Evolutionary conservation across 1,140 invertebrate species (phyloP).

Genomic region (Drosophila nikananu): DNA sequence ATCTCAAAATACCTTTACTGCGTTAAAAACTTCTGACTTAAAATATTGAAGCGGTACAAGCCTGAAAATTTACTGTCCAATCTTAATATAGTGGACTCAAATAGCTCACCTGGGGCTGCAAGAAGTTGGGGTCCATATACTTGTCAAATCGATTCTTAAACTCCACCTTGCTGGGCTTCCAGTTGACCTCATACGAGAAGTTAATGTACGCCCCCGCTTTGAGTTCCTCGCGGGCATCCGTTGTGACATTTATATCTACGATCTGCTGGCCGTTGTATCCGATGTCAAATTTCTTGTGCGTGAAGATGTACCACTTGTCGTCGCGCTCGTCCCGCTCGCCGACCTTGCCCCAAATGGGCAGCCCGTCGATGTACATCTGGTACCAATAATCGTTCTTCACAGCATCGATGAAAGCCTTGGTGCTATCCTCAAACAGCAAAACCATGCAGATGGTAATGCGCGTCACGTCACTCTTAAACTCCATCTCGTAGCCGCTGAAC

Average conservation of each 20-base stretch:
- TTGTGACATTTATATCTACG: constrained; percentile 99
- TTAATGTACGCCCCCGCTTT: constrained; percentile 91
- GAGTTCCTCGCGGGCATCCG: constrained; percentile 95
- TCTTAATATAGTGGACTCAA: neutral
- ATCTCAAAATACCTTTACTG: neutral
- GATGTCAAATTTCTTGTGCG: constrained; percentile 99
- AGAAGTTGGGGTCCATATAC: constrained; percentile 99
- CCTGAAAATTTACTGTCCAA: neutral
- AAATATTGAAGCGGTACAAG: neutral
- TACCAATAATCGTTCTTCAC: constrained; percentile 99
- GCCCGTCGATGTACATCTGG: constrained; percentile 99
- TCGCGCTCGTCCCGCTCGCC: constrained; percentile 95
- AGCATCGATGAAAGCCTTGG: constrained; percentile 97
- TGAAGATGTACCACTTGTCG: constrained; percentile 96
- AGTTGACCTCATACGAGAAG: constrained; percentile 99
- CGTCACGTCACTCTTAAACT: constrained; percentile 92
- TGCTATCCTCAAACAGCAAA: constrained; percentile 93
- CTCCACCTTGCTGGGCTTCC: constrained; percentile 94
- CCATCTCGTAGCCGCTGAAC: constrained; percentile 98
- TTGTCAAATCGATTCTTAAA: constrained; percentile 99
- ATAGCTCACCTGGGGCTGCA: constrained; percentile 95
- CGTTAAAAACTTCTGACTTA: neutral
- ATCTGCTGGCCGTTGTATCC: constrained; percentile 98
- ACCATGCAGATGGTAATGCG: constrained; percentile 95
- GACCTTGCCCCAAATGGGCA: constrained; percentile 99